phyloP scores from a whole-genome alignment of 2,888 invertebrate species.

The Octodonta nipae region DNA sequence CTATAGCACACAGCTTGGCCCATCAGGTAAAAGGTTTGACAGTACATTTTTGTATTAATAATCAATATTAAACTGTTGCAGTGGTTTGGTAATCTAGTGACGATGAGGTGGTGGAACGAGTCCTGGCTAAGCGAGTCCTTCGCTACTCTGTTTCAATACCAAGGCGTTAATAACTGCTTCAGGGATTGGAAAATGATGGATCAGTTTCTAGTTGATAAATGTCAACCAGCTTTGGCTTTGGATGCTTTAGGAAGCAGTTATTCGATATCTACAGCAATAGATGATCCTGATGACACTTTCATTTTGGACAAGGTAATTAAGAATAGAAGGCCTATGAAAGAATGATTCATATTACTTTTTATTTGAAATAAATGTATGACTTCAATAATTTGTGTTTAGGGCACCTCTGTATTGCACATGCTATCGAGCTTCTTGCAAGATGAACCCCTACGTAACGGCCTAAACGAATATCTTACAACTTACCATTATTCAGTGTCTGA shows the following conservation, averaged over 20 bases:
- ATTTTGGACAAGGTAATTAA: constrained; percentile 53
- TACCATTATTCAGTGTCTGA: constrained; percentile 62
- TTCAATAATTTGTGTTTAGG: constrained; percentile 34
- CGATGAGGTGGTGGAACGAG: constrained; percentile 90
- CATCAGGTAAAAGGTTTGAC: constrained; percentile 69
- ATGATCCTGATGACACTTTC: constrained; percentile 57
- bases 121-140: constrained; percentile 85
- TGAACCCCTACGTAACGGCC: constrained; percentile 48
- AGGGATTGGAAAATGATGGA: constrained; percentile 58
- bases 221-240: constrained; percentile 51
- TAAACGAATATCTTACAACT: constrained; percentile 52
- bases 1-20: constrained; percentile 57
- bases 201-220: constrained; percentile 54
- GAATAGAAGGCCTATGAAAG: background rate
- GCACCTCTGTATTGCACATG: constrained; percentile 60
- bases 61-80: too few species aligned
- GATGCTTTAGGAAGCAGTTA: constrained; percentile 60
- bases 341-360: background rate
- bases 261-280: constrained; percentile 53
- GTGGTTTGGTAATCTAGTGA: constrained; percentile 86
- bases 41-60: too few species aligned
- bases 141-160: constrained; percentile 69
- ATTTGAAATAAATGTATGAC: background rate
- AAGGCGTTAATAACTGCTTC: constrained; percentile 49
- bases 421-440: constrained; percentile 53